These are phyloP conservation scores for Istiophorus platypterus DNA, from an alignment of 2,113 vertebrate genomes.

Conservation along the genomic window DNA sequence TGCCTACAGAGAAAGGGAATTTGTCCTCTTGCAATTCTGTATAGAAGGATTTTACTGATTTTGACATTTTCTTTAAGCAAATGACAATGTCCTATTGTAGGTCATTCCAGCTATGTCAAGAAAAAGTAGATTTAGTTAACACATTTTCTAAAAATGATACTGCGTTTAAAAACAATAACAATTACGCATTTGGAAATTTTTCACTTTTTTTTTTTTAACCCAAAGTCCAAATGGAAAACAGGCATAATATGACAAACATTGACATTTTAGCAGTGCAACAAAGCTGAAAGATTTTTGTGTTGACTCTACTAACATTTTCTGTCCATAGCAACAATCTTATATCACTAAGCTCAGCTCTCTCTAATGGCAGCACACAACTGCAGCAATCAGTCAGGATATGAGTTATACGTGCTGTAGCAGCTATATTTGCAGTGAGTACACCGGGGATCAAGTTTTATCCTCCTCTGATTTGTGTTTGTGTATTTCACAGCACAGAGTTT, in stretches of 20 bases:
- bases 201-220: neutral
- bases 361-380: conserved; percentile 32
- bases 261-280: neutral
- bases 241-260: neutral
- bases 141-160: neutral
- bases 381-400: conserved; percentile 23
- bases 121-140: too few species aligned
- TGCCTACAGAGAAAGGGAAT: too few species aligned
- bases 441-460: conserved; percentile 42
- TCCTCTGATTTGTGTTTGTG: conserved; percentile 63
- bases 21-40: too few species aligned
- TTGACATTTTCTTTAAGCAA: too few species aligned
- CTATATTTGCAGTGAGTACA: conserved; percentile 53
- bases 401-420: conserved; percentile 48
- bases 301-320: neutral
- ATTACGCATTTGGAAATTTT: neutral
- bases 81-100: too few species aligned
- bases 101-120: too few species aligned
- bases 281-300: neutral
- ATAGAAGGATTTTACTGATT: too few species aligned
- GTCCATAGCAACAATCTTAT: conserved; percentile 18
- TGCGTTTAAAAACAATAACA: too few species aligned
- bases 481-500: conserved; percentile 58
- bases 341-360: conserved; percentile 18
- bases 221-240: neutral